Evolutionary conservation across 2,113 vertebrate genomes (phyloP), one percentile per base, ranked within the genome.

Genomic region (Meles meles): DNA sequence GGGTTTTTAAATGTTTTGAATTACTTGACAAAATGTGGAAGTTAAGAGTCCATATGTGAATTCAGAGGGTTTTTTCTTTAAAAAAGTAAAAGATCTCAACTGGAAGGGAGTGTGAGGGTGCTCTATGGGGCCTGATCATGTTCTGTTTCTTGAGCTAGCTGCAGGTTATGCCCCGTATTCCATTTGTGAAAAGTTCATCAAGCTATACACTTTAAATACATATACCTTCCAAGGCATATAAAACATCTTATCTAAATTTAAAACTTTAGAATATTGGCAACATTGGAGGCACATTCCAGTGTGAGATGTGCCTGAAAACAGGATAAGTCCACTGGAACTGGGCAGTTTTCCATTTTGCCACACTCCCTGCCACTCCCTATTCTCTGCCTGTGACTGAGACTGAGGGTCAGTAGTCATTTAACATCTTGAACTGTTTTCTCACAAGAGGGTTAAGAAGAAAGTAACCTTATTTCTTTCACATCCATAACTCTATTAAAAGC

Each of bases 1-100:
- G 57, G 31, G 7, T 39, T 79, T 90, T 63, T 21, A 49, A 85
- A 89, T 89, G 57, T 84, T 93, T 97, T 93, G 5, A 96, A 89
- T 93, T 94, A 59, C 44, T 93, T 93, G 74, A 96, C 82, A 96
- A 92, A 88, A 82, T 72, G 94, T 85, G 82, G 83, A 86, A 93
- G 81, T 13, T 65, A 65, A 94, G 94, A 85, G 44, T 93, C 55
- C 44, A 52, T 21, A 65, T 85, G 42, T 27, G 65, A 98, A 55
- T 72, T 47, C 31, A 87, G 8, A 80, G 44, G 57, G 14, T 52
- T 65, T 18, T 71, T 63, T 52, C 31, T 63, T 67, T 55, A 61
- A 93, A 59, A 84, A 85, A 47, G 29, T 44, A 72, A 82, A 91
- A 80, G 31, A 47, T 65, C 65, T 97, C n/a, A 57, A 61, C 25